Evolutionary conservation across 2,797 vertebrate species (phyloP), one percentile per base, ranked within the genome.

Genomic region (Molossus molossus): DNA sequence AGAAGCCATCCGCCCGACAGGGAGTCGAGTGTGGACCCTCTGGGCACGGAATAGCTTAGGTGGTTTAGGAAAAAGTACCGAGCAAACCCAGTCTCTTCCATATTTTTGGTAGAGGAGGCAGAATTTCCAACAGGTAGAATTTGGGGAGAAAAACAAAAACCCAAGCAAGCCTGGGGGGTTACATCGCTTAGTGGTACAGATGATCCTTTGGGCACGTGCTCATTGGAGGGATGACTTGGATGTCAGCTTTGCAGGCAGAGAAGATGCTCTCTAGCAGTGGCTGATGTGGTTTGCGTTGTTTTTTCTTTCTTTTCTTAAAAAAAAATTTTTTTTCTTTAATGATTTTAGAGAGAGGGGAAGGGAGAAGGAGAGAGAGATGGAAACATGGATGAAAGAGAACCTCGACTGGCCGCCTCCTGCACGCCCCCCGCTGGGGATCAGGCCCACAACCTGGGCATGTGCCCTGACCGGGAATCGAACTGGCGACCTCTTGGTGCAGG

Each of bases 1-100:
- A 96, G 96, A 93, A 96, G 60, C 94, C 79, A 50, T 73, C 53
- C 92, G 50, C 67, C 76, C 18, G 21, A 21, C 73, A 67, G 50
- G 58, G 87, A 45, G 64, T 5, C 17, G 50, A 2, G 33, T 23
- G 58, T 3, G 15, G 62, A 33, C 14, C 12, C 55, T 72, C 70
- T 23, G 20, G 73, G 84, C 50, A 53, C 23, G 7, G 17, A 57
- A 20, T 0, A 45, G 13, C 55, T 53, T 25, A n/a, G n/a, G 70
- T 3, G 3, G 37, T 40, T 90, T n/a, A 65, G 53, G 40, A 17
- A 18, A 40, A 60, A 60, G 90, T 14, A 13, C 53, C 13, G 7
- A 65, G 7, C 64, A n/a, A 87, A 29, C 6, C 25, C 20, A n/a
- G 7, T 40, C 8, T 65, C 21, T 48, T 60, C 2, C 27, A 23